Evolutionary conservation across 1,140 invertebrate genomes (phyloP), one percentile per base, ranked within the genome.

Genomic region (Pseudoatta argentina): DNA sequence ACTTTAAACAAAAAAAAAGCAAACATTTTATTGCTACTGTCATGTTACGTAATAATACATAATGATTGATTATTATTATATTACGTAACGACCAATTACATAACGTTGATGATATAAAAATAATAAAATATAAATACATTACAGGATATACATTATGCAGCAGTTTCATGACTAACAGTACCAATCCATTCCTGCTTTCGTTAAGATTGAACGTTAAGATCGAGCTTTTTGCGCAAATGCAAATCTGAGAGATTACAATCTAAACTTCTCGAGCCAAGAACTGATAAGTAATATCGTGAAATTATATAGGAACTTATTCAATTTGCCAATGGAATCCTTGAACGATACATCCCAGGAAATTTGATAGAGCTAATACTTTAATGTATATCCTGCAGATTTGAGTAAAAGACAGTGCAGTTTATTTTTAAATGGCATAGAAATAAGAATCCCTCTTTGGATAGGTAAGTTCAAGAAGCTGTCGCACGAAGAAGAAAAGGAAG

Each of bases 401-500:
- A 2, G 21, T 16, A 55, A 67, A 67, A 81, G 51, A 39, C 16
- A 21, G 6, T 27, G 10, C 39, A 57, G 27, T 81, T 69, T 57
- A 81, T 69, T 57, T 39, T 78, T 71, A 71, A 81, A 71, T 34
- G 3, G 5, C 6, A 5, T n/a, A 57, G 10, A 14, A 59, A 51
- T 72, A 59, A 48, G 55, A 21, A 30, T 34, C 18, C 34, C 27
- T 18, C 21, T 61, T 75, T 21, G 7, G 12, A 61, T 34, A 57
- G 39, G 21, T 73, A 61, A 48, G 24, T 73, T 61, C 51, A 73
- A 30, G 24, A 59, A 61, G 39, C 55, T 83, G 69, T 61, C 39
- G 79, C 39, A 61, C 14, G 8, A 72, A 73, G 18, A 30, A 75
- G 69, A 57, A 24, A 24, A 27, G 30, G 61, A 73, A 75, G 69